Evolutionary conservation across 2,797 vertebrate species (phyloP), one percentile per base, ranked within the genome.

Genomic region (Pseudotriccus pelzelni): DNA sequence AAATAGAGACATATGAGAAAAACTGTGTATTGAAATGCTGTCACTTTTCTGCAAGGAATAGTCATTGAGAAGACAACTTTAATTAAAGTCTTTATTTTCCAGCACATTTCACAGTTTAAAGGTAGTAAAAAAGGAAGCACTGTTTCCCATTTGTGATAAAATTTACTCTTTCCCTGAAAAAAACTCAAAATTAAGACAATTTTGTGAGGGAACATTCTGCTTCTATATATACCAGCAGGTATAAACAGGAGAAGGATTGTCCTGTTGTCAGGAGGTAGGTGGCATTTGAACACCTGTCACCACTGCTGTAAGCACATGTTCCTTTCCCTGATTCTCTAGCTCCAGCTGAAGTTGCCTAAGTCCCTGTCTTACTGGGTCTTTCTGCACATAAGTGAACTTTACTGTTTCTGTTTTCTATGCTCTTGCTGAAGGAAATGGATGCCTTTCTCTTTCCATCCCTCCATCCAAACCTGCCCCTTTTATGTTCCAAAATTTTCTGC

Each of bases 31-130:
- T 96, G 87, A 89, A 95, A 76, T 73, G 43, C 23, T 92, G 62
- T 93, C 66, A 80, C 49, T 93, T 92, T 93, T 81, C 62, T 88
- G 27, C 69, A 89, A 89, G 72, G 36, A 89, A 78, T 12, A 85
- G 28, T 17, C 76, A 69, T 72, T 37, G 28, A 73, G 89, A 93
- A 92, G 72, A 81, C 46, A 81, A 75, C 46, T 94, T 95, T 75
- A 95, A 80, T 92, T 77, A 36, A 93, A 81, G 25, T 47, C 66
- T 90, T 93, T 93, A 85, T 91, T 95, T 92, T 83, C 69, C 62
- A 81, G 39, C 27, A 49, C 81, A 86, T 88, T 91, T 89, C 44
- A 89, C 37, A 56, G 21, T 92, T 91, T 84, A 84, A 91, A 86
- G 69, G 84, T 19, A 84, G 76, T 72, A 37, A 89, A 93, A 93